Evolutionary conservation across 2,888 invertebrate genomes (phyloP).

Genomic region (Gibbula magus): DNA sequence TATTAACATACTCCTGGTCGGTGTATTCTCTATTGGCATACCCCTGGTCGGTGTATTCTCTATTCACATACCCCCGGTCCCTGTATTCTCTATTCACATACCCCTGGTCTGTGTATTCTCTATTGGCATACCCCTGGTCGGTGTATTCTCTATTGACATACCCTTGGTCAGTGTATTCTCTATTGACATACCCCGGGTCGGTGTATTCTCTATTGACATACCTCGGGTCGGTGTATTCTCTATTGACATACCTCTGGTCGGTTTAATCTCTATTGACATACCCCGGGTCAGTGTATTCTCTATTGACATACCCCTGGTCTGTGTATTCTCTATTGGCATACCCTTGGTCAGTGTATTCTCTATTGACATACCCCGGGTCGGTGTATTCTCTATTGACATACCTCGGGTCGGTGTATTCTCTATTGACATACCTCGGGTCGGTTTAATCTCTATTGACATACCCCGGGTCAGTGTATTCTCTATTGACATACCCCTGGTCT

Average conservation of each 20-base stretch:
- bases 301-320: conserved; percentile 91
- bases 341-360: conserved; percentile 93
- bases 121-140: conserved; percentile 91
- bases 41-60: conserved; percentile 93
- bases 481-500: conserved; percentile 91
- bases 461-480: conserved; percentile 93
- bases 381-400: conserved; percentile 93
- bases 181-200: conserved; percentile 91
- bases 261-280: conserved; percentile 93
- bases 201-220: conserved; percentile 93
- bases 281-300: conserved; percentile 93
- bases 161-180: conserved; percentile 93
- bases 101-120: conserved; percentile 93
- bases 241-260: conserved; percentile 91
- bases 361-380: conserved; percentile 91
- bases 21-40: conserved; percentile 93
- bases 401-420: conserved; percentile 93
- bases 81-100: conserved; percentile 93
- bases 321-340: conserved; percentile 93
- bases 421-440: conserved; percentile 91
- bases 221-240: conserved; percentile 93
- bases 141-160: conserved; percentile 93
- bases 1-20: conserved; percentile 91
- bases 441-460: conserved; percentile 93
- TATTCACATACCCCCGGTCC: conserved; percentile 91